These are phyloP conservation scores for Clupea harengus DNA, from an alignment of 2,113 vertebrate species.

Conservation along the genomic window DNA sequence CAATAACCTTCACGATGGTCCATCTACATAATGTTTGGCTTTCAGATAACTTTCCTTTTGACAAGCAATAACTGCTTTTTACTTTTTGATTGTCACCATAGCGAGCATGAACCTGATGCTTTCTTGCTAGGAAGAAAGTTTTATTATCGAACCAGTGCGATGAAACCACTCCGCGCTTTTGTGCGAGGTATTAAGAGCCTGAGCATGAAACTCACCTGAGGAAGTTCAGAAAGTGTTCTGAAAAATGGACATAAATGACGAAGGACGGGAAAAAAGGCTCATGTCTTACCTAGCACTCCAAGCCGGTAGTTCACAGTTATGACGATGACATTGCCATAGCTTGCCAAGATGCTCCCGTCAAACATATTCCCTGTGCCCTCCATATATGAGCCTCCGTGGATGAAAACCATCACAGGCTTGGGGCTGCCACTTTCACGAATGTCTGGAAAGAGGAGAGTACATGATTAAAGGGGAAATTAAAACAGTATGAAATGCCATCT, in stretches of 20 bases:
- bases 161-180: not conserved
- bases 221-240: not conserved
- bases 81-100: not conserved
- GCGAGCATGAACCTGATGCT: not conserved
- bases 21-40: not conserved
- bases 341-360: slow-evolving; percentile 98
- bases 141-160: not conserved
- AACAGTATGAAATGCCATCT: slow-evolving; percentile 57
- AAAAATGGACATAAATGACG: not conserved
- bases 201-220: not conserved
- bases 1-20: slow-evolving; percentile 1
- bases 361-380: slow-evolving; percentile 99
- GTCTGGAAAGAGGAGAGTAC: slow-evolving; percentile 79
- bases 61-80: not conserved
- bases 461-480: slow-evolving; percentile 71
- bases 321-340: slow-evolving; percentile 99
- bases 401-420: slow-evolving; percentile 99
- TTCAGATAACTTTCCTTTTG: not conserved
- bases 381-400: slow-evolving; percentile 99
- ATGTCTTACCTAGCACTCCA: slow-evolving; percentile 92
- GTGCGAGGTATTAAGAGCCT: not conserved
- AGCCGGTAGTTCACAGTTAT: slow-evolving; percentile 99
- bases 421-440: slow-evolving; percentile 99
- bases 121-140: not conserved
- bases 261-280: slow-evolving; percentile 18